phyloP scores from a whole-genome alignment of 2,113 vertebrate species.

The Phyllostomus hastatus region DNA sequence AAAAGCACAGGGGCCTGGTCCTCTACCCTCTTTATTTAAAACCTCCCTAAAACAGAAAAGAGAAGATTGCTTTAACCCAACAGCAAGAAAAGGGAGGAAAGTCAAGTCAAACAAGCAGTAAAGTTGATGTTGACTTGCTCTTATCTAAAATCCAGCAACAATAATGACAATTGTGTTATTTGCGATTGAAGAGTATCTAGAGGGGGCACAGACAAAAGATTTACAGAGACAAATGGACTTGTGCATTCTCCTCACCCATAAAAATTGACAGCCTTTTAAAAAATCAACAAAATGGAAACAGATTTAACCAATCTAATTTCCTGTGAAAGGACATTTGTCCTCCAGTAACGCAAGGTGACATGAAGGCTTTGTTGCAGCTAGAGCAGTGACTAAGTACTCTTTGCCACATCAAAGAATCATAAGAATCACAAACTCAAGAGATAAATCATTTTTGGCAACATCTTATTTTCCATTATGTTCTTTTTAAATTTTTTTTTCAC shows the following conservation, averaged over 20 bases:
- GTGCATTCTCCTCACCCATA: background rate
- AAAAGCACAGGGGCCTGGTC: constrained; percentile 23
- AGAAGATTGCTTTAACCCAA: constrained; percentile 1
- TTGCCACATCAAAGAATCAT: background rate
- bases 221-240: background rate
- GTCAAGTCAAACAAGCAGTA: background rate
- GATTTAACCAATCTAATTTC: background rate
- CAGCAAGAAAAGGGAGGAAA: background rate
- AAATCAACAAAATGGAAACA: background rate
- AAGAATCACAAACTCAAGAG: background rate
- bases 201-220: background rate
- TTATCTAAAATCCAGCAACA: background rate
- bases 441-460: background rate
- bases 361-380: background rate
- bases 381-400: background rate
- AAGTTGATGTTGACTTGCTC: background rate
- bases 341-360: background rate
- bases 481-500: background rate
- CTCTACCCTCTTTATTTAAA: background rate
- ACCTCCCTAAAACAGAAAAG: background rate
- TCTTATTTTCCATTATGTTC: background rate
- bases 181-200: background rate
- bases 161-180: background rate
- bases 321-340: background rate
- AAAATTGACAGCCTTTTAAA: background rate